These are phyloP conservation scores for Octopus sinensis DNA, from an alignment of 1,140 invertebrate species.

Conservation along the genomic window DNA sequence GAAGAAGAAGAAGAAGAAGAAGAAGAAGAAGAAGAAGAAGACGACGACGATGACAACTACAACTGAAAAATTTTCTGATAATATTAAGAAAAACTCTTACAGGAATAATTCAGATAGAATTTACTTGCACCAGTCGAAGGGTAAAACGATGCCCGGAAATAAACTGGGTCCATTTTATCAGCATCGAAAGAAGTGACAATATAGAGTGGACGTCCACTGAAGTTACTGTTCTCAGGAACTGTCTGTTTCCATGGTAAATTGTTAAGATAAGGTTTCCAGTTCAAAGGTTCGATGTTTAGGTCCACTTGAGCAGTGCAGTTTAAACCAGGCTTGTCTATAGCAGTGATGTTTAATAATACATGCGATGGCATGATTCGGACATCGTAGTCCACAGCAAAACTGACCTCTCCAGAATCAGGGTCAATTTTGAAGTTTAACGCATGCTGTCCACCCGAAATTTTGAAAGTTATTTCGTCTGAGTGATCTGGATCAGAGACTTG, in stretches of 20 bases:
- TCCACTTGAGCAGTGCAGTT: background rate
- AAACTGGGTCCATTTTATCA: background rate
- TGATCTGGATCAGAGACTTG: background rate
- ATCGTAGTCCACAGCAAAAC: background rate
- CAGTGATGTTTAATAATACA: background rate
- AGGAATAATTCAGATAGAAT: background rate
- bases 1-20: background rate
- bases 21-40: background rate
- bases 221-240: background rate
- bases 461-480: background rate
- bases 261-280: background rate
- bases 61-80: background rate
- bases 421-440: background rate
- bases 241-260: conserved; percentile 3
- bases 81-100: background rate
- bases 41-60: background rate
- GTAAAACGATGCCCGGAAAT: background rate
- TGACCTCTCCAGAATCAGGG: background rate
- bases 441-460: background rate
- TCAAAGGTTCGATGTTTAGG: background rate
- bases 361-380: background rate
- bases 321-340: background rate
- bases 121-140: background rate
- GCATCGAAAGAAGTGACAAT: background rate
- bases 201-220: background rate